phyloP scores from a whole-genome alignment of 1,140 invertebrate genomes.

The Aleiodes sp. region DNA sequence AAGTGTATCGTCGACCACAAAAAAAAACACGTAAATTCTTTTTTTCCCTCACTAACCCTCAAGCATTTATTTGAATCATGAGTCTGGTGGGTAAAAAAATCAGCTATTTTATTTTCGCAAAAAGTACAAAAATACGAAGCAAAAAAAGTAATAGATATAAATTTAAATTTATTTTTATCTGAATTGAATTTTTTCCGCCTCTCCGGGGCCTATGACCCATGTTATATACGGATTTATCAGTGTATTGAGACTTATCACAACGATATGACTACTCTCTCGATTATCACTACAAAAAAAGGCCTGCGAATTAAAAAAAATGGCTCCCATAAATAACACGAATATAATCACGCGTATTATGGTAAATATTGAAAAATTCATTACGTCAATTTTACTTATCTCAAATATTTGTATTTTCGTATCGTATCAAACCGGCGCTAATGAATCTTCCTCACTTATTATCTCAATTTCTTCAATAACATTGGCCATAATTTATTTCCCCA shows the following conservation, averaged over 20 bases:
- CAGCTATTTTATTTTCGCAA: neutral
- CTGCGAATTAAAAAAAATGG: neutral
- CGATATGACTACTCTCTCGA: neutral
- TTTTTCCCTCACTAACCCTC: neutral
- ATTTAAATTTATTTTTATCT: neutral
- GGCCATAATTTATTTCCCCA: too few species aligned
- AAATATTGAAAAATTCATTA: constrained; percentile 10
- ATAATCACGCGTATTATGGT: constrained; percentile 3
- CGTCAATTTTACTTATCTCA: too few species aligned
- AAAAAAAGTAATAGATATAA: neutral
- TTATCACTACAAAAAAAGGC: too few species aligned
- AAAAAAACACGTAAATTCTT: constrained; percentile 5
- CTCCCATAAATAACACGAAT: neutral
- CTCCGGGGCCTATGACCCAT: neutral
- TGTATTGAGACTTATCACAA: neutral
- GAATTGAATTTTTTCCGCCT: neutral
- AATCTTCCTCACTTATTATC: too few species aligned
- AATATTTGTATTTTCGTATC: neutral
- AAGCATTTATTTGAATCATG: constrained; percentile 1
- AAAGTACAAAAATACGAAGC: neutral
- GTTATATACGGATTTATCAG: constrained; percentile 1
- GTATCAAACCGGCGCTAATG: too few species aligned
- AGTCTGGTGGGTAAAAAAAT: neutral
- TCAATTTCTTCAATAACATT: too few species aligned
- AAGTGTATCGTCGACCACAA: neutral